Evolutionary conservation across 2,113 vertebrate genomes (phyloP).

Genomic region (Centropristis striata): DNA sequence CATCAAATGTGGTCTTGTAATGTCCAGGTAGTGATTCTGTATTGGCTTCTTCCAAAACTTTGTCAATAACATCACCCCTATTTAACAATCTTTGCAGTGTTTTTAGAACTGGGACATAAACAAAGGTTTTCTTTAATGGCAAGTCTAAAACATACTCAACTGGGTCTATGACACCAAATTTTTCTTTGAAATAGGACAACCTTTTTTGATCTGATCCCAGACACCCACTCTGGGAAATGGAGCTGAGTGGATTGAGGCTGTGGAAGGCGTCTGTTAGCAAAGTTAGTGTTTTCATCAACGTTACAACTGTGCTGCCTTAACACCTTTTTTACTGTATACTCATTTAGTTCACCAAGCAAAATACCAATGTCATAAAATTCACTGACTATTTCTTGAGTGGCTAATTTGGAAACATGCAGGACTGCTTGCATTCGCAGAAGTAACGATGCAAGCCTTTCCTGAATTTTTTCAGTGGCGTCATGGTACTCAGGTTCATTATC

Average conservation of each 20-base stretch:
- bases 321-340: neutral
- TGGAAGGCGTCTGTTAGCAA: neutral
- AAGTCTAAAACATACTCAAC: slow-evolving; percentile 40
- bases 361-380: slow-evolving; percentile 38
- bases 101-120: slow-evolving; percentile 15
- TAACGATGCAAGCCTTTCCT: slow-evolving; percentile 22
- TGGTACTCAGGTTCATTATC: slow-evolving; percentile 24
- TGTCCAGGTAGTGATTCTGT: neutral
- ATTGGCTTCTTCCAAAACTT: neutral
- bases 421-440: slow-evolving; percentile 29
- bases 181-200: neutral
- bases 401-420: slow-evolving; percentile 37
- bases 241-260: neutral
- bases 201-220: slow-evolving; percentile 5
- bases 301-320: slow-evolving; percentile 20
- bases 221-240: slow-evolving; percentile 20
- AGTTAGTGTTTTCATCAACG: neutral
- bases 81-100: no score
- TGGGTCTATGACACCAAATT: slow-evolving; percentile 4
- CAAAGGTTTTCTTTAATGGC: slow-evolving; percentile 16
- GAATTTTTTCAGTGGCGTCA: neutral
- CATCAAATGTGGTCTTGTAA: no score
- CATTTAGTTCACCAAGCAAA: slow-evolving; percentile 9
- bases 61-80: slow-evolving; percentile 18
- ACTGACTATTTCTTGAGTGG: slow-evolving; percentile 40